Percentiles rank a stretch among this genome's conserved stretches.
Conservation (phyloP, 2,888 invertebrate species). For the Drosophila atroscutellata region DNA sequence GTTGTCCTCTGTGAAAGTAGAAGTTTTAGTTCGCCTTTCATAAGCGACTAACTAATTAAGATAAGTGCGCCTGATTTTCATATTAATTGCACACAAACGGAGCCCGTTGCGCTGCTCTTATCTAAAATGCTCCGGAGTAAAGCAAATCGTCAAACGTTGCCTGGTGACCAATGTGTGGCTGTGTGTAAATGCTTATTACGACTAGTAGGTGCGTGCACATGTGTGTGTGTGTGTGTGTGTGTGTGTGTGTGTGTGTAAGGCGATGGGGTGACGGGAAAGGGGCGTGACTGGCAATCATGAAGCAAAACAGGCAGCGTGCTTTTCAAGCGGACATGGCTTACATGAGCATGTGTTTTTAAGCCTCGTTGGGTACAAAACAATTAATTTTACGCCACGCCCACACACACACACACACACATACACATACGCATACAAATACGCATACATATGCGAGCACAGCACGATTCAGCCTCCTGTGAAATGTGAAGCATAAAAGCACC, state of each 20-base stretch:
- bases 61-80: constrained; percentile 81
- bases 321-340: constrained; percentile 76
- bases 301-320: constrained; percentile 35
- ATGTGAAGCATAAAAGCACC: constrained; percentile 75
- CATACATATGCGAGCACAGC: constrained; percentile 26
- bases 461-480: constrained; percentile 78
- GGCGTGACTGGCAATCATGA: constrained; percentile 30
- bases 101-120: constrained; percentile 70
- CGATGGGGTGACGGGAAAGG: neutral
- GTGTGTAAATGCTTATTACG: constrained; percentile 7
- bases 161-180: constrained; percentile 35
- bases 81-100: constrained; percentile 77
- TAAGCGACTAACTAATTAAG: constrained; percentile 77
- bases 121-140: constrained; percentile 69
- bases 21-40: constrained; percentile 41
- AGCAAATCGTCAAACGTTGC: constrained; percentile 74
- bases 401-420: constrained; percentile 25
- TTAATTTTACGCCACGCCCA: constrained; percentile 79
- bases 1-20: neutral
- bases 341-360: constrained; percentile 82
- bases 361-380: constrained; percentile 82
- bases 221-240: constrained; percentile 4
- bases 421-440: neutral
- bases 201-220: constrained; percentile 8
- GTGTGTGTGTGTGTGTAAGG: neutral